Evolutionary conservation across 2,888 invertebrate species (phyloP), one percentile per base, ranked within the genome.

Genomic region (Drosophila sordidapex): DNA sequence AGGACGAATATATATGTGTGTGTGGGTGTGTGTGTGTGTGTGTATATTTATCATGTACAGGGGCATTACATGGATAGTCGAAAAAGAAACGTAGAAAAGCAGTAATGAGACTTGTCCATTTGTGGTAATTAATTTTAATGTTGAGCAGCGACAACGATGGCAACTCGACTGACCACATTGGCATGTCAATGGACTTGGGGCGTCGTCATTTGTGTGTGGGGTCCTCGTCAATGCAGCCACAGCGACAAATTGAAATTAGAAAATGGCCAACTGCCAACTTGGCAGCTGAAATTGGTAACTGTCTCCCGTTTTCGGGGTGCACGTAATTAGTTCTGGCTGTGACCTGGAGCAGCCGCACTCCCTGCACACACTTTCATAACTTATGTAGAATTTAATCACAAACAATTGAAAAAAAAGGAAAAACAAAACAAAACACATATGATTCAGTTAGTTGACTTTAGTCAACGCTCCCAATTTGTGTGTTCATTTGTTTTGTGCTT

Each of bases 121-220:
- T 88, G 86, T 79, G 82, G 87, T 87, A 87, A 90, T 87, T 87
- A 86, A 87, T 87, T 90, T 88, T 88, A 88, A 86, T 83, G 90
- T 70, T 83, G 72, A 76, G 71, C 79, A 73, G 69, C 74, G 72
- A 74, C 68, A 63, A 67, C 81, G 70, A 46, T 74, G 67, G 54
- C 74, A 77, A 79, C 76, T 64, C 65, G 33, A 70, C 52, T 59
- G 66, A 60, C 70, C 75, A 65, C 75, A 72, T 56, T 18, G 36
- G 38, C 62, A 82, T 81, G 83, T 89, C 83, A 81, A 87, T 89
- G 86, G 76, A 82, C 76, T 77, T 81, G 75, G 68, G 78, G 74
- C 74, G 76, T 81, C 79, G 76, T 83, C 79, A 76, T 75, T 76
- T 33, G 33, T 83, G 68, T 70, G 56, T 62, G 10, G 60, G 53